phyloP scores from a whole-genome alignment of 2,113 vertebrate genomes.

The Grammomys dolichurus region DNA sequence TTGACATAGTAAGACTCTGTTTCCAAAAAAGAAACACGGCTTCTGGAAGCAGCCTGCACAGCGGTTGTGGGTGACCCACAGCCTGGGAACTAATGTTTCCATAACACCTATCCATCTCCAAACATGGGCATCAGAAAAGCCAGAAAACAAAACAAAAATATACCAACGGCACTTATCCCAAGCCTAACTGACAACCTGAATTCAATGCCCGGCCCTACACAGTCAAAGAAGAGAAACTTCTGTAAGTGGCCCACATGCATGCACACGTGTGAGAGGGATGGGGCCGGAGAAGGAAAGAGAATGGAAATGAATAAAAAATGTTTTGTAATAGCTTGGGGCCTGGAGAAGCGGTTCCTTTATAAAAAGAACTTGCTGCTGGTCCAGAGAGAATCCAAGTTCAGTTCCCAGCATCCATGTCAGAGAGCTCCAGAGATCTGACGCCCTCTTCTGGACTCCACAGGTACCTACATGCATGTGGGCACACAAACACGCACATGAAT shows the following conservation, averaged over 20 bases:
- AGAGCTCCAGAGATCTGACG: neutral
- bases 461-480: neutral
- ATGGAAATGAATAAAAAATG: neutral
- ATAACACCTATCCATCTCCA: neutral
- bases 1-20: neutral
- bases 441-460: neutral
- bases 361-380: neutral
- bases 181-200: neutral
- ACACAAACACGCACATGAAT: neutral
- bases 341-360: neutral
- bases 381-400: neutral
- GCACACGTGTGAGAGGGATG: fast-evolving
- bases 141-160: neutral
- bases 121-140: neutral
- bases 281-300: neutral
- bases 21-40: neutral
- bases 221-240: neutral
- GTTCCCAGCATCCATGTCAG: neutral
- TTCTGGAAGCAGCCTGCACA: neutral
- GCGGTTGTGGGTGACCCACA: neutral
- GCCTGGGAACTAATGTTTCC: neutral
- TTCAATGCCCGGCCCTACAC: neutral
- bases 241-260: neutral
- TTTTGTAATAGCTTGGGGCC: neutral
- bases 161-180: neutral